These are phyloP conservation scores for Epinephelus lanceolatus DNA, from an alignment of 2,113 vertebrate genomes.

Conservation along the genomic window DNA sequence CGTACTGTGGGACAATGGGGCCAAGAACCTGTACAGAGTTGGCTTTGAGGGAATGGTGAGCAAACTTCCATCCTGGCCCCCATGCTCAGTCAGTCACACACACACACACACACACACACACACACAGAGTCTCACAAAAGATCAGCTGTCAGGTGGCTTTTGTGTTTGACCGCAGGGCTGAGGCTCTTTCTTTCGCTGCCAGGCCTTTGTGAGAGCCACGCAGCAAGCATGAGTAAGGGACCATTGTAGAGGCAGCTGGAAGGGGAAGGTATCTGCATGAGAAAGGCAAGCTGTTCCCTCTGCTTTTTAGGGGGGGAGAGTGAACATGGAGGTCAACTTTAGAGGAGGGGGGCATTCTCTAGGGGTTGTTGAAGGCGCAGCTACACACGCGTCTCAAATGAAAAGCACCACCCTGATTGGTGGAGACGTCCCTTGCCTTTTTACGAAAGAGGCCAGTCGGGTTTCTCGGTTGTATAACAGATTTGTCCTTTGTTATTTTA, in stretches of 20 bases:
- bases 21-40: conserved; percentile 99
- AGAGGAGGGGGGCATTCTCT: conserved; percentile 47
- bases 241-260: conserved; percentile 85
- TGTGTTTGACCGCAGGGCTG: conserved; percentile 64
- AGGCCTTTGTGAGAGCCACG: conserved; percentile 78
- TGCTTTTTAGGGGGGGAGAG: conserved; percentile 49
- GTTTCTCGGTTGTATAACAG: conserved; percentile 58
- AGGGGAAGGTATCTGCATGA: conserved; percentile 84
- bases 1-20: conserved; percentile 99
- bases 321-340: conserved; percentile 77
- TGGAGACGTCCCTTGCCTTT: conserved; percentile 53
- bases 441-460: conserved; percentile 68
- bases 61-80: conserved; percentile 66
- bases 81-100: conserved; percentile 2
- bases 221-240: conserved; percentile 77
- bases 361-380: conserved; percentile 27
- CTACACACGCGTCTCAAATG: conserved; percentile 63
- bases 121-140: conserved; percentile 49
- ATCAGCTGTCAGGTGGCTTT: conserved; percentile 77
- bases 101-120: conserved; percentile 18
- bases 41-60: conserved; percentile 99
- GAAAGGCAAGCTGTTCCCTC: conserved; percentile 83
- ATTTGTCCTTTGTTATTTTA: conserved; percentile 76
- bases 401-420: conserved; percentile 71
- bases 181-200: conserved; percentile 67